Conservation (phyloP, 2,113 vertebrate genomes). For the Loxodonta africana region DNA sequence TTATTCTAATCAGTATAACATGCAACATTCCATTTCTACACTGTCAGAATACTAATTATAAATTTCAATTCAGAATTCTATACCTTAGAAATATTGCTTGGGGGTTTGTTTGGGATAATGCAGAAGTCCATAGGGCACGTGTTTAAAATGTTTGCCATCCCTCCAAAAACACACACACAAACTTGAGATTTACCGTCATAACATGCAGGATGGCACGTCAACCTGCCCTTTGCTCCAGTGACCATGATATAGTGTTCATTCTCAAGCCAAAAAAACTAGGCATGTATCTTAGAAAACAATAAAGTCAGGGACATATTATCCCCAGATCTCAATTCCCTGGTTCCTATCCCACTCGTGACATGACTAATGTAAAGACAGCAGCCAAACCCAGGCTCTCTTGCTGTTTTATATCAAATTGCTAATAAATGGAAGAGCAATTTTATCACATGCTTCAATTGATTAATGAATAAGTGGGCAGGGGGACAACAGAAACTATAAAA, state of each 20-base stretch:
- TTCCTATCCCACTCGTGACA: background rate
- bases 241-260: background rate
- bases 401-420: slow-evolving; percentile 43
- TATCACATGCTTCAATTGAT: background rate
- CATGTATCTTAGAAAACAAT: slow-evolving; percentile 11
- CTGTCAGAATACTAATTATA: background rate
- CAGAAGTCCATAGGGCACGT: background rate
- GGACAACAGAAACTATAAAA: background rate
- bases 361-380: background rate
- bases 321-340: background rate
- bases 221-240: background rate
- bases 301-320: background rate
- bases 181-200: background rate
- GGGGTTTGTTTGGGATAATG: background rate
- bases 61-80: slow-evolving; percentile 45
- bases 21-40: slow-evolving; percentile 25
- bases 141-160: background rate
- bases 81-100: slow-evolving; percentile 12
- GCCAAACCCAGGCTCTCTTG: background rate
- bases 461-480: slow-evolving; percentile 10
- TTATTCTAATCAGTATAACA: slow-evolving; percentile 46
- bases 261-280: background rate
- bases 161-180: background rate
- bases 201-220: background rate
- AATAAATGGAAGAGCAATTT: slow-evolving; percentile 21